Percentiles rank a stretch among this genome's conserved stretches.
Conservation (phyloP, 1,140 invertebrate genomes). For the Conopomorpha cramerella region DNA sequence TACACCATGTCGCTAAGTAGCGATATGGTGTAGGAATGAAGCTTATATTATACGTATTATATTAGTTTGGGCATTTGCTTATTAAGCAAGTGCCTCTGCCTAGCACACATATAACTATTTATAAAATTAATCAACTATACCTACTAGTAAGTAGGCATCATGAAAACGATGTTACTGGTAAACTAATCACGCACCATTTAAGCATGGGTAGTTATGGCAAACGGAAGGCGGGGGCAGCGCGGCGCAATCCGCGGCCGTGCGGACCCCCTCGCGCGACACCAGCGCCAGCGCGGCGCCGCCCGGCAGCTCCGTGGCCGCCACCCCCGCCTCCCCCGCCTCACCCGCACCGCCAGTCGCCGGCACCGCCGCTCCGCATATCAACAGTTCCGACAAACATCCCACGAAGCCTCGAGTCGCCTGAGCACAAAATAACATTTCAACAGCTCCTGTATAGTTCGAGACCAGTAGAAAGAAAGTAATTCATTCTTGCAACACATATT, state of each 20-base stretch:
- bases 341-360: slow-evolving; percentile 76
- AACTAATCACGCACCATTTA: slow-evolving; percentile 69
- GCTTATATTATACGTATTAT: too few relatives aligned
- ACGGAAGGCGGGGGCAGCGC: slow-evolving; percentile 70
- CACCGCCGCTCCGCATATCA: slow-evolving; percentile 75
- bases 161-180: too few relatives aligned
- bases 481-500: too few relatives aligned
- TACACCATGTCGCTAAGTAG: too few relatives aligned
- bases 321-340: slow-evolving; percentile 3
- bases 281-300: slow-evolving; percentile 59
- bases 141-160: too few relatives aligned
- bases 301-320: slow-evolving; percentile 57
- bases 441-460: too few relatives aligned
- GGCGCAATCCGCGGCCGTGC: slow-evolving; percentile 78
- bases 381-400: slow-evolving; percentile 90
- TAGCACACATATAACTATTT: too few relatives aligned
- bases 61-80: too few relatives aligned
- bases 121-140: too few relatives aligned
- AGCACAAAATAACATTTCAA: background rate
- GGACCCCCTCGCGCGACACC: slow-evolving; percentile 31
- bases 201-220: slow-evolving; percentile 86
- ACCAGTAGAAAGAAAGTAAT: too few relatives aligned
- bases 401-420: slow-evolving; percentile 79
- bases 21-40: too few relatives aligned
- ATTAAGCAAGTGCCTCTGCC: too few relatives aligned